Evolutionary conservation across 2,797 vertebrate genomes (phyloP), one percentile per base, ranked within the genome.

Genomic region (Orientallactaga sibirica): DNA sequence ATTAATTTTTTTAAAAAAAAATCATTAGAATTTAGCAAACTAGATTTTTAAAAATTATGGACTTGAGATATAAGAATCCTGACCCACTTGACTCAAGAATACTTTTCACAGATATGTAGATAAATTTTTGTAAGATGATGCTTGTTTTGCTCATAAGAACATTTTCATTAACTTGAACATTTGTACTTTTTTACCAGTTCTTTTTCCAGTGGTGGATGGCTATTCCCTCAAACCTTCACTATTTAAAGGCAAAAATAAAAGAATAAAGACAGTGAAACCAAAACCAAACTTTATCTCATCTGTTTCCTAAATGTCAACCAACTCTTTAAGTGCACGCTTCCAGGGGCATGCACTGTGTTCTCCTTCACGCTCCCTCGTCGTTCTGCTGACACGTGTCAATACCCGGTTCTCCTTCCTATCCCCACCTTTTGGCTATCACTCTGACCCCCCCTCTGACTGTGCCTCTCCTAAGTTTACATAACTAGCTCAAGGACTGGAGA

Each of bases 21-120:
- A n/a, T 67, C n/a, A 93, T 78, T 89, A 90, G 16, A 93, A 83
- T 91, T 93, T 83, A 90, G n/a, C 16, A 91, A 91, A 90, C 11
- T 41, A 14, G 52, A 64, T 80, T 93, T 95, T 85, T 48, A 81
- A 88, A 91, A 87, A 70, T 52, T 77, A 82, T 12, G 70, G 52
- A 52, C 29, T 82, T 94, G 55, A 29, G 33, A 68, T n/a, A 62
- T 41, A 87, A 29, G n/a, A 82, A 87, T 1, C 25, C 67, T 10
- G 88, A 81, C 24, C 77, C 16, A 92, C 25, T 87, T 88, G 79
- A 86, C 78, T 85, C 16, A 86, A 92, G 24, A 85, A n/a, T 91
- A 86, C 80, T 43, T 79, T 7, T 91, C 61, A 93, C 24, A 93
- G n/a, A 90, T 79, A n/a, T 19, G 22, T 10, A 76, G 29, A 74